Evolutionary conservation across 1,140 invertebrate genomes (phyloP).

Genomic region (Geopemphigus sp.): DNA sequence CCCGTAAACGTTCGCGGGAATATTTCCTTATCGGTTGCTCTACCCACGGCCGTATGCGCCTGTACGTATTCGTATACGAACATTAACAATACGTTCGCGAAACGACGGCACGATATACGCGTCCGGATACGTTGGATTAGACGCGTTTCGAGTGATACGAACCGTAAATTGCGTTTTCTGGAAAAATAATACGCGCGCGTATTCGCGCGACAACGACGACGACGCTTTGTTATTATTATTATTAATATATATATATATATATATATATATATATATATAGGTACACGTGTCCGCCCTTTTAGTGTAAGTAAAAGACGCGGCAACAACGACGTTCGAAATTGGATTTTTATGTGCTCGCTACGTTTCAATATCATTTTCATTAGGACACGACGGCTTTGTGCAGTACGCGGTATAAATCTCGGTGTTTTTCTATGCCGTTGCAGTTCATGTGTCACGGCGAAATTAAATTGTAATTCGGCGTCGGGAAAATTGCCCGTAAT

Average conservation of each 20-base stretch:
- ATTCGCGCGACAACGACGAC: too few species aligned
- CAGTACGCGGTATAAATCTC: constrained; percentile 20
- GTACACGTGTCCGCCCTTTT: too few species aligned
- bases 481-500: constrained; percentile 38
- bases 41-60: too few species aligned
- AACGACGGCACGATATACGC: too few species aligned
- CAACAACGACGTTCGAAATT: constrained; percentile 8
- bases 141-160: neutral
- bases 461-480: constrained; percentile 48
- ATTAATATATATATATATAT: constrained; percentile 5
- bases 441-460: constrained; percentile 34
- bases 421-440: constrained; percentile 7
- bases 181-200: neutral
- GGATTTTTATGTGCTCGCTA: constrained; percentile 23
- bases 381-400: constrained; percentile 28
- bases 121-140: too few species aligned
- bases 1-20: too few species aligned
- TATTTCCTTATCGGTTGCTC: too few species aligned
- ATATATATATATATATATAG: too few species aligned
- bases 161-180: neutral
- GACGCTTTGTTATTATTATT: too few species aligned
- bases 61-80: too few species aligned
- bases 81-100: too few species aligned
- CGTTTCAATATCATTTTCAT: constrained; percentile 40
- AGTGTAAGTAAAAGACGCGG: neutral